Evolutionary conservation across 2,797 vertebrate genomes (phyloP), one percentile per base, ranked within the genome.

Genomic region (Myotis findleyi): DNA sequence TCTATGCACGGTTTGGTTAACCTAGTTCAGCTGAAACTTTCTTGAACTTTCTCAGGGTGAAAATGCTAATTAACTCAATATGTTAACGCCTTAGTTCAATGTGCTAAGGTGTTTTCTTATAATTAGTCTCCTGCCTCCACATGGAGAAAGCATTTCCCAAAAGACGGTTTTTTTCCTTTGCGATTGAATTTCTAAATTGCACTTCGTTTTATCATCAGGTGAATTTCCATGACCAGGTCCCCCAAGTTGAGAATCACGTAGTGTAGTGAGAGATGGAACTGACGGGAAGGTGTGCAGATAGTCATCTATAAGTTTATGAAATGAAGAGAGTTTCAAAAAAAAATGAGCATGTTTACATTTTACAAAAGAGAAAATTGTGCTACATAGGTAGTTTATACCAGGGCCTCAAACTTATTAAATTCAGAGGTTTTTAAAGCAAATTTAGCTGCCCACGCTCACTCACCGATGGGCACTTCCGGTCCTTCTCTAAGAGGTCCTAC

Each of bases 91-190:
- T 93, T 36, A 41, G 49, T 84, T 86, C 79, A 87, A 62, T 87
- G 71, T 83, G 85, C 64, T 82, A 47, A 94, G 41, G 27, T 88
- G 79, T 85, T 96, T 80, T 84, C 62, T 91, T 86, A 41, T 90
- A 91, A 95, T 96, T 92, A 96, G 93, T 92, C 77, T 88, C 86
- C 68, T 95, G 95, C 59, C 84, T 92, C 79, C 79, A 59, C 84
- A 47, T 9, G 16, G 59, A 93, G 91, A 92, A 87, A 87, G n/a
- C 44, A 25, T 95, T 66, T 95, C 96, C 85, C 95, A 2, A 82
- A 86, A 93, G 91, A 84, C 33, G 53, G 23, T 51, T 62, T 95
- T 97, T 95, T 47, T 11, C 80, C 82, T 83, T 89, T 87, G 77
- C 10, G 44, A 36, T 41, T 69, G 71, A 87, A 84, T 85, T 83